phyloP scores from a whole-genome alignment of 2,888 invertebrate genomes.

The Tinea semifulvella region DNA sequence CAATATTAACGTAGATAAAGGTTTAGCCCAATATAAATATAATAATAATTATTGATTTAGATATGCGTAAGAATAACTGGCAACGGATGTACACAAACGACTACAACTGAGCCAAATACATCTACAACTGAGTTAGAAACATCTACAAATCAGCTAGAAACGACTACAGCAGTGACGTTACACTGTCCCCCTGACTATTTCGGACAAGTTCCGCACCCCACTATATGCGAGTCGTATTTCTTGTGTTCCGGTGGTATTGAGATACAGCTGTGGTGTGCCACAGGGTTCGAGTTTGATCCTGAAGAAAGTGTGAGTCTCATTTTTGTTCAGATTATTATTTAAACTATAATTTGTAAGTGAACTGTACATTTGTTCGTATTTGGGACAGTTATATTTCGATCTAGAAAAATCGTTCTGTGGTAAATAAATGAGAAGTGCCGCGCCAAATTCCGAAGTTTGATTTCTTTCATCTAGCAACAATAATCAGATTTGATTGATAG shows the following conservation, averaged over 20 bases:
- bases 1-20: too few relatives aligned
- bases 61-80: slow-evolving; percentile 3
- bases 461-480: too few relatives aligned
- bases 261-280: slow-evolving; percentile 22
- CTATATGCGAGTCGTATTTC: slow-evolving; percentile 25
- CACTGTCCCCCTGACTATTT: slow-evolving; percentile 20
- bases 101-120: neutral
- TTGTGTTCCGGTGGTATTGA: slow-evolving; percentile 25
- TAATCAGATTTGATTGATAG: too few relatives aligned
- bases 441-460: too few relatives aligned
- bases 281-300: slow-evolving; percentile 17
- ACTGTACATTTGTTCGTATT: too few relatives aligned
- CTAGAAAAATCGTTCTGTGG: too few relatives aligned
- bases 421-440: too few relatives aligned
- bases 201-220: slow-evolving; percentile 27
- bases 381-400: too few relatives aligned
- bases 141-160: neutral
- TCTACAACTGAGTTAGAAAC: neutral
- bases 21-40: too few relatives aligned
- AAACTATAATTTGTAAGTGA: too few relatives aligned
- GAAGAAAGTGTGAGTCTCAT: slow-evolving; percentile 9
- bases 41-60: neutral
- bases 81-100: slow-evolving; percentile 5
- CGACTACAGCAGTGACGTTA: neutral
- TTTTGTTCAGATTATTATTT: too few relatives aligned